A percentile compares a stretch with the other conserved stretches of the same genome.
Evolutionary conservation across 2,113 vertebrate genomes (phyloP).

Genomic region (Chaetodon trifascialis): DNA sequence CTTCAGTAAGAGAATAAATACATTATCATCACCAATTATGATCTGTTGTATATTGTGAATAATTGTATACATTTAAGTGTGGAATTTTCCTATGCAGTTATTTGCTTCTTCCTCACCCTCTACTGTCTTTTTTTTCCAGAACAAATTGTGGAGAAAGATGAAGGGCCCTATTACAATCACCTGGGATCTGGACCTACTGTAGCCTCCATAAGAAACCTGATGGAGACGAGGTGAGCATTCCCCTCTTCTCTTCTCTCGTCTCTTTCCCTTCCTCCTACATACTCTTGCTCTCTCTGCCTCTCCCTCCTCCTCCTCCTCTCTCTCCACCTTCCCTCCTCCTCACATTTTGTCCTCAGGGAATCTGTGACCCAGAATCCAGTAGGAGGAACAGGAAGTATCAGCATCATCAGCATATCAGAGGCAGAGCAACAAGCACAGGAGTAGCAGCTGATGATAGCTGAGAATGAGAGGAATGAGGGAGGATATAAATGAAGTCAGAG

Average conservation of each 20-base stretch:
- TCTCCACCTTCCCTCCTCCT: slow-evolving; percentile 47
- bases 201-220: slow-evolving; percentile 93
- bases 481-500: slow-evolving; percentile 23
- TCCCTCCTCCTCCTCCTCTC: background rate
- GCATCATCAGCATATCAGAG: slow-evolving; percentile 73
- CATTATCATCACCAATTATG: background rate
- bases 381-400: slow-evolving; percentile 76
- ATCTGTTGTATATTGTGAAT: background rate
- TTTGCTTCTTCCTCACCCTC: slow-evolving; percentile 16
- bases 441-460: slow-evolving; percentile 50
- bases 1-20: background rate
- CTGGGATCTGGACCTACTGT: slow-evolving; percentile 96
- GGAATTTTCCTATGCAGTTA: background rate
- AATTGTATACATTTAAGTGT: background rate
- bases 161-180: slow-evolving; percentile 98
- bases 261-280: slow-evolving; percentile 16
- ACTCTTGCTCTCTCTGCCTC: slow-evolving; percentile 2
- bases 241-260: background rate
- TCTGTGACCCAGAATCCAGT: slow-evolving; percentile 83
- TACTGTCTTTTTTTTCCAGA: slow-evolving; percentile 80
- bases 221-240: slow-evolving; percentile 88
- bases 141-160: slow-evolving; percentile 96
- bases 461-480: slow-evolving; percentile 43
- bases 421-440: slow-evolving; percentile 30
- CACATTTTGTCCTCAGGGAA: slow-evolving; percentile 77